phyloP scores from a whole-genome alignment of 2,888 invertebrate genomes.

The Dasypogon diadema region DNA sequence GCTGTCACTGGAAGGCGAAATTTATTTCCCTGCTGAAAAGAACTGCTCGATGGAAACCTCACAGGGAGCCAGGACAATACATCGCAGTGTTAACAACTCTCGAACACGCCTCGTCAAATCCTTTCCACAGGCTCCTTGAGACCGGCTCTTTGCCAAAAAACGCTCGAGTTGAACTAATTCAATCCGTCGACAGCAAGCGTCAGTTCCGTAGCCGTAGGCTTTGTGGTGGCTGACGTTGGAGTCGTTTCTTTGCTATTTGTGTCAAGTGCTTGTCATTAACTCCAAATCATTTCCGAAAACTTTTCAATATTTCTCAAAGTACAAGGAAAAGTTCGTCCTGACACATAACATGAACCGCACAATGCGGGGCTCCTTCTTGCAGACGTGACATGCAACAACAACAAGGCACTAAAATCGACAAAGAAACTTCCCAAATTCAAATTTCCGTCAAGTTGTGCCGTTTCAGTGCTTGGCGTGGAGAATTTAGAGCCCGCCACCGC shows the following conservation, averaged over 20 bases:
- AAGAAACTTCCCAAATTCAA: slow-evolving; percentile 45
- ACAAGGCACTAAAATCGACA: slow-evolving; percentile 5
- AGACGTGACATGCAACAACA: slow-evolving; percentile 44
- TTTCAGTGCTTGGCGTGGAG: not conserved
- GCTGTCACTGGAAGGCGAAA: not conserved
- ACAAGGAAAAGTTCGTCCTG: not conserved
- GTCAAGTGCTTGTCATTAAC: slow-evolving; percentile 53
- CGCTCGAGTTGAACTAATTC: not conserved
- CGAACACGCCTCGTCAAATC: not conserved
- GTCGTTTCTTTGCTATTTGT: slow-evolving; percentile 27
- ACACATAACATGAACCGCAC: slow-evolving; percentile 11
- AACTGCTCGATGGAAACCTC: not conserved
- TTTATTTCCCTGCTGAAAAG: not conserved
- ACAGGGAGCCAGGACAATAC: not conserved
- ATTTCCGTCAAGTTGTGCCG: slow-evolving; percentile 40
- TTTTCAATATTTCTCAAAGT: slow-evolving; percentile 50
- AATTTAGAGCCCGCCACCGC: not conserved
- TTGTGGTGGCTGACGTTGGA: not conserved
- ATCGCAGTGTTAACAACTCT: not conserved
- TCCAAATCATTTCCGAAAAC: slow-evolving; percentile 51
- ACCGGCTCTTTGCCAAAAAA: not conserved
- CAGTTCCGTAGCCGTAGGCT: not conserved
- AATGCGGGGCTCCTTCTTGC: slow-evolving; percentile 7
- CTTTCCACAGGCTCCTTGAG: not conserved
- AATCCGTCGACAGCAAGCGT: not conserved